Evolutionary conservation across 1,140 invertebrate species (phyloP), one percentile per base, ranked within the genome.

Genomic region (Schlechtendalia chinensis): DNA sequence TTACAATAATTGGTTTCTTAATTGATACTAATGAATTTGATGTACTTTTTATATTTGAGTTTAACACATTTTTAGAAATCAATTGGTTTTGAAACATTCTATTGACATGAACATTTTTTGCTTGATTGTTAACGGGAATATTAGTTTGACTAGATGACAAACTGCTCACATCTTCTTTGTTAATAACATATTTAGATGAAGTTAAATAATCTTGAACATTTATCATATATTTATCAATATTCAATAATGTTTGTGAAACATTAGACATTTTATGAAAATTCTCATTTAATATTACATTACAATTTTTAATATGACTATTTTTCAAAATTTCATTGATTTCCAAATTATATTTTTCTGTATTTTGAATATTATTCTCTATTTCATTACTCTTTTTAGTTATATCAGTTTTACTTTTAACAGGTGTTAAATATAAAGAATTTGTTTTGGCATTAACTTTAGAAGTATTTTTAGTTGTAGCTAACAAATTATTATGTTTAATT

Each of bases 31-130:
- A 79, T 12, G 39, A 47, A 27, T 79, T 63, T 29, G 54, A 14
- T 32, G 11, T 4, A 74, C n/a, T 61, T 61, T 45, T 59, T 32
- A 6, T 19, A 11, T 47, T 47, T 47, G 54, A 47, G 24, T 47
- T 29, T 27, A 47, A 24, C 39, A 27, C 27, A 61, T 1, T 63
- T 24, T 47, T 63, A 17, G 39, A 58, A 8, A 47, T 59, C 24
- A 61, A 79, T 29, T 63, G n/a, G 16, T 24, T 79, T 79, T 79
- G 58, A 63, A 79, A 79, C 27, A 63, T 79, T 22, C 75, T 79
- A 79, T 79, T 79, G 3, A 79, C 75, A 79, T 79, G 56, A 17
- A 79, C 75, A 79, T 79, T 79, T 47, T 79, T 79, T 27, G 22
- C n/a, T 17, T 27, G 39, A 47, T 47, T 50, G 47, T 50, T 65